These are phyloP conservation scores for Drosophila anceps DNA, from an alignment of 2,888 invertebrate species.

Conservation along the genomic window DNA sequence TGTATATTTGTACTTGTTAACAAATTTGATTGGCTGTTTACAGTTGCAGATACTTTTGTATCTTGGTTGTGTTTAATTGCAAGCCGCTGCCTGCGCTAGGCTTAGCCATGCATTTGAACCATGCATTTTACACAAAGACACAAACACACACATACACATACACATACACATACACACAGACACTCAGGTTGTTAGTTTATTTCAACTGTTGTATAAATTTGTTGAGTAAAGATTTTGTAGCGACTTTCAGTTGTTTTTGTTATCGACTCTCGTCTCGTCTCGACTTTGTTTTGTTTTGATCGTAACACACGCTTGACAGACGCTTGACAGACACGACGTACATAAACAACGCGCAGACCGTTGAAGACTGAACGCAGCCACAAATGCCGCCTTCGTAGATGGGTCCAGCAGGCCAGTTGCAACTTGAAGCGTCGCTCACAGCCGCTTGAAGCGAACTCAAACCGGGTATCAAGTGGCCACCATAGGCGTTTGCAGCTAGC, in stretches of 20 bases:
- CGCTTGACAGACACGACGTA: slow-evolving; percentile 40
- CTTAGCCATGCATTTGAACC: slow-evolving; percentile 58
- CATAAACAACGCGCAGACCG: slow-evolving; percentile 67
- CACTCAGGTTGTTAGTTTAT: slow-evolving; percentile 20
- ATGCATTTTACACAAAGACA: slow-evolving; percentile 19
- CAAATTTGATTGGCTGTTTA: slow-evolving; percentile 40
- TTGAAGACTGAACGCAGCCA: slow-evolving; percentile 63
- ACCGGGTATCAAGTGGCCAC: slow-evolving; percentile 30
- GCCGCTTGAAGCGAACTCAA: slow-evolving; percentile 48
- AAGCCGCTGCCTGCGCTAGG: slow-evolving; percentile 57
- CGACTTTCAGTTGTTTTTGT: slow-evolving; percentile 23
- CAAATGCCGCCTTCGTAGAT: slow-evolving; percentile 19
- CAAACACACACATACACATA: slow-evolving; percentile 1
- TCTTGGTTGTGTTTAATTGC: slow-evolving; percentile 60
- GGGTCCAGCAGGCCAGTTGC: slow-evolving; percentile 25
- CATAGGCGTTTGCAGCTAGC: background rate
- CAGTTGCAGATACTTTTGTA: slow-evolving; percentile 56
- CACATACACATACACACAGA: slow-evolving; percentile 6
- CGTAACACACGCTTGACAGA: slow-evolving; percentile 15
- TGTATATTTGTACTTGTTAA: slow-evolving; percentile 25
- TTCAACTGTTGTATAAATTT: slow-evolving; percentile 24
- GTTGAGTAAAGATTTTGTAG: slow-evolving; percentile 12
- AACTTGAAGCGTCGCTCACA: slow-evolving; percentile 66
- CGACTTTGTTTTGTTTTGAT: slow-evolving; percentile 10
- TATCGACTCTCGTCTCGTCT: slow-evolving; percentile 23